phyloP scores from a whole-genome alignment of 2,888 invertebrate genomes.

The Coelogynopora nodosa region DNA sequence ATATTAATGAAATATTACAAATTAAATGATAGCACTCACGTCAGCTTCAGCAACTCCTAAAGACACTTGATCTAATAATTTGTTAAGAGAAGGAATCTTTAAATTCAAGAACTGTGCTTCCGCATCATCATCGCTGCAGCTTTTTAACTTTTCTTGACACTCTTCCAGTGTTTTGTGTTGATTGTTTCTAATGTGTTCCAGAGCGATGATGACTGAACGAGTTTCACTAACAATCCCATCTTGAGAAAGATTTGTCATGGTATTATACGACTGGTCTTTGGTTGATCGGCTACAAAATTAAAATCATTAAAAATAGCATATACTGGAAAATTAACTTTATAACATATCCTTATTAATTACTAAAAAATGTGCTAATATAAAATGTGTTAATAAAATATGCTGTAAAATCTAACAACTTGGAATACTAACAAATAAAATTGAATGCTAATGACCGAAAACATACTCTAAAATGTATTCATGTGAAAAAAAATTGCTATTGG shows the following conservation, averaged over 20 bases:
- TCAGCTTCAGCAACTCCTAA: conserved; percentile 18
- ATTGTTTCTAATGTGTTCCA: not conserved
- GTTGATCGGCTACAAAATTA: no score
- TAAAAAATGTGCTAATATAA: no score
- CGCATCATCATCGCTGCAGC: not conserved
- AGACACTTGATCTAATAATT: not conserved
- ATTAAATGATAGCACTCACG: not conserved
- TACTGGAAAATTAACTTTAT: no score
- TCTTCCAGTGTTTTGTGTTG: not conserved
- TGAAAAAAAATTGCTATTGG: no score
- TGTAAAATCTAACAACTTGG: no score
- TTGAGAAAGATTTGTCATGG: conserved; percentile 2
- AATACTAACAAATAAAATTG: no score
- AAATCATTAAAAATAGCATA: no score
- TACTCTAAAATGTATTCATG: no score
- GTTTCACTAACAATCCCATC: not conserved
- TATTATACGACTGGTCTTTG: not conserved
- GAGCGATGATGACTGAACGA: not conserved
- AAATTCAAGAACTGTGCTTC: not conserved
- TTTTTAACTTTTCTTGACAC: not conserved
- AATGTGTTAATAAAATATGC: no score
- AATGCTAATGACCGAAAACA: no score
- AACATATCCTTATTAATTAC: no score
- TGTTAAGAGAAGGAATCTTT: not conserved
- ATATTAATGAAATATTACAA: no score